Conservation (phyloP, 2,113 vertebrate species). For the Grallaria varia region DNA sequence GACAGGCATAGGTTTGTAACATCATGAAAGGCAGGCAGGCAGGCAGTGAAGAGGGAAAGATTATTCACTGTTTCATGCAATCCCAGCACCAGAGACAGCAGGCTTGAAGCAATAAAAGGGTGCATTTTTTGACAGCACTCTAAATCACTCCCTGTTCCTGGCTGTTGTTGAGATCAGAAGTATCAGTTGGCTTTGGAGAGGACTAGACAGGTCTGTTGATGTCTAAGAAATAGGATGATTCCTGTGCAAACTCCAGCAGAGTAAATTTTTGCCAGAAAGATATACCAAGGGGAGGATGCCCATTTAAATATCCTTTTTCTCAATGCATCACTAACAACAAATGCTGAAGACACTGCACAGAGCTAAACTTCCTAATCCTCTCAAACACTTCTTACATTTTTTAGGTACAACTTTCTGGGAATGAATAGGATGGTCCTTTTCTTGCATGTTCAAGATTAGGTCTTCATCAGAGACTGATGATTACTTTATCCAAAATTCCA, state of each 20-base stretch:
- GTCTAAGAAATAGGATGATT: not conserved
- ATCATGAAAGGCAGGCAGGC: not conserved
- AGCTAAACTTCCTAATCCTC: not conserved
- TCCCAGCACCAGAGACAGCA: not conserved
- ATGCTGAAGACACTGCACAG: not conserved
- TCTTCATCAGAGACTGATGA: not conserved
- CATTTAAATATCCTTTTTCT: not conserved
- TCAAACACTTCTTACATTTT: not conserved
- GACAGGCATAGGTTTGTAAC: not conserved
- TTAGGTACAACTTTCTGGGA: not conserved
- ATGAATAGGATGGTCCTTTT: not conserved
- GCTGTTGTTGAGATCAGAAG: not conserved
- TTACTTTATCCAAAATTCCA: not conserved
- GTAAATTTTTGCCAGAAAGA: not conserved
- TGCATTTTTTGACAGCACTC: not conserved
- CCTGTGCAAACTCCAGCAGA: not conserved
- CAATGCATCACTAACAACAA: not conserved
- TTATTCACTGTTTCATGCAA: not conserved
- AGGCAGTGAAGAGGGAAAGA: not conserved
- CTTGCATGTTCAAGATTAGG: not conserved
- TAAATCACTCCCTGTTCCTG: not conserved
- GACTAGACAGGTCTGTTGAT: not conserved
- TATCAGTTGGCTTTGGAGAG: not conserved
- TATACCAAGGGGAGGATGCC: not conserved
- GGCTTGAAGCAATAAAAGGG: constrained; percentile 2